phyloP scores from a whole-genome alignment of 2,888 invertebrate species.

The Congeria kusceri region DNA sequence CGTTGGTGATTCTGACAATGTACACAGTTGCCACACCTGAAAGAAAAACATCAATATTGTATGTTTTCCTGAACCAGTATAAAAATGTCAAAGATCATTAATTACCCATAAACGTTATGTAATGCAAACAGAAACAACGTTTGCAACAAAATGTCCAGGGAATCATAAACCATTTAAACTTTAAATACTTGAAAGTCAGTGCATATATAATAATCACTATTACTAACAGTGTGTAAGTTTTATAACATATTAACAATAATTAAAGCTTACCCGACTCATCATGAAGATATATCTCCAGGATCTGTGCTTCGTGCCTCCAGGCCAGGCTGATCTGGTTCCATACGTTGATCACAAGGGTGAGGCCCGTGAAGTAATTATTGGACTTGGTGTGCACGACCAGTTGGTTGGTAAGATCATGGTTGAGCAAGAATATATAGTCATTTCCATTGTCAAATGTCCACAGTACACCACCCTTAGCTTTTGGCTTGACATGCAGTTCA shows the following conservation, averaged over 20 bases:
- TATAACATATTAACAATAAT: too few species aligned
- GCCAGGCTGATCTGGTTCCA: conserved; percentile 74
- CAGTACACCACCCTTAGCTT: conserved; percentile 61
- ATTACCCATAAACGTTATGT: neutral
- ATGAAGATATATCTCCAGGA: conserved; percentile 68
- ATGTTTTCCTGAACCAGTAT: too few species aligned
- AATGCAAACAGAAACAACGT: too few species aligned
- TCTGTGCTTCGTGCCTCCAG: conserved; percentile 53
- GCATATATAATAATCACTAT: too few species aligned
- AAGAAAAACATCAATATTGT: neutral
- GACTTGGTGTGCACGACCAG: conserved; percentile 50
- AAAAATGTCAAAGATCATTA: neutral
- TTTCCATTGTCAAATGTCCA: conserved; percentile 55
- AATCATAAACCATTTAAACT: too few species aligned
- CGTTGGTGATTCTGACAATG: conserved; percentile 48
- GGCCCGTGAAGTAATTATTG: conserved; percentile 39
- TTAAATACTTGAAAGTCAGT: too few species aligned
- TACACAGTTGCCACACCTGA: conserved; percentile 63
- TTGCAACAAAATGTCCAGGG: too few species aligned
- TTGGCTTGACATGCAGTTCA: conserved; percentile 72
- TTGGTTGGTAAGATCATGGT: conserved; percentile 40
- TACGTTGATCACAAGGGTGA: conserved; percentile 52
- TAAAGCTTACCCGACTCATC: conserved; percentile 38
- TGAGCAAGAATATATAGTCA: conserved; percentile 55
- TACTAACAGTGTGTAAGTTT: too few species aligned